Conservation (phyloP, 2,113 vertebrate species). For the Scomber scombrus region DNA sequence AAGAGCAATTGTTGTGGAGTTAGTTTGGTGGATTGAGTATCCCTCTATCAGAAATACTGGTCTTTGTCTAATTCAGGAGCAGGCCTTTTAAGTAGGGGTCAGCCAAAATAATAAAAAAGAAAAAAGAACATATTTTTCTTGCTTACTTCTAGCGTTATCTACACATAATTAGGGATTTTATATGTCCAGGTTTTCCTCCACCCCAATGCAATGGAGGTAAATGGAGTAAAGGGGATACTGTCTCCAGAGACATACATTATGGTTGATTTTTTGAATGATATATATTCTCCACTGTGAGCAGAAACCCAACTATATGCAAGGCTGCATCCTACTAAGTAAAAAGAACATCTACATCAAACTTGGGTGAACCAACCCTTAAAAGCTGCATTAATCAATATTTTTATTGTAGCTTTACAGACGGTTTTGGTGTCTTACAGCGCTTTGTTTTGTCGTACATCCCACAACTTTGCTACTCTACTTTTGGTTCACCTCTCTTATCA, state of each 20-base stretch:
- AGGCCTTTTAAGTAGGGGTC: neutral
- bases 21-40: slow-evolving; percentile 7
- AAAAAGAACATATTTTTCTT: no score
- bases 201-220: neutral
- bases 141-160: neutral
- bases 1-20: slow-evolving; percentile 34
- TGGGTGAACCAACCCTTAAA: neutral
- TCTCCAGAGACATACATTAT: neutral
- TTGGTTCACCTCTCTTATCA: no score
- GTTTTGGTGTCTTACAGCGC: no score
- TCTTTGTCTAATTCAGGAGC: neutral
- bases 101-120: neutral
- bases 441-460: no score
- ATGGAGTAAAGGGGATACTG: neutral
- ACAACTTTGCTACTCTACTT: no score
- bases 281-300: no score
- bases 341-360: neutral
- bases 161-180: neutral
- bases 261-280: no score
- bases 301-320: neutral
- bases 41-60: neutral
- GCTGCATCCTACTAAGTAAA: no score
- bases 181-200: neutral
- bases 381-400: neutral
- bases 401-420: no score